Percentiles rank a stretch among this genome's conserved stretches.
Conservation (phyloP, 2,797 vertebrate genomes). For the Oryzias dopingdopingensis region DNA sequence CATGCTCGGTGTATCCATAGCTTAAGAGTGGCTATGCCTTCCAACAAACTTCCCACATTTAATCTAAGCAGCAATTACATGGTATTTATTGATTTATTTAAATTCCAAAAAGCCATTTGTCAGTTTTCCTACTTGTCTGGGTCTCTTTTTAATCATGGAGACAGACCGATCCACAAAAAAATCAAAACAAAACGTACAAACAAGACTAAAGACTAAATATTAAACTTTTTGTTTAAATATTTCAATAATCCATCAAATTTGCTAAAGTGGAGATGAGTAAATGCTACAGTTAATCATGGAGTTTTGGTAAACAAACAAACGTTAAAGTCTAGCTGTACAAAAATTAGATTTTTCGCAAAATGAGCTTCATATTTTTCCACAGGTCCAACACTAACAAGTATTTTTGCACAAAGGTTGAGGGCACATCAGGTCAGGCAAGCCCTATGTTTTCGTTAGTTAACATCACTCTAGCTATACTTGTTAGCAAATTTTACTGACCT, state of each 20-base stretch:
- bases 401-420: constrained; percentile 52
- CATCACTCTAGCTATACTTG: constrained; percentile 11
- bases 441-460: constrained; percentile 20
- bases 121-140: constrained; percentile 4
- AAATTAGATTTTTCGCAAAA: constrained; percentile 48
- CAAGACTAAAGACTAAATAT: constrained; percentile 28
- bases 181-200: constrained; percentile 23
- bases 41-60: no score
- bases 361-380: constrained; percentile 29
- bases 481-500: constrained; percentile 10
- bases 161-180: constrained; percentile 22
- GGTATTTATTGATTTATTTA: constrained; percentile 11
- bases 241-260: constrained; percentile 8
- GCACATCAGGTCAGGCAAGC: constrained; percentile 39
- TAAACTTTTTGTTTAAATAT: constrained; percentile 18
- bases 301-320: constrained; percentile 34
- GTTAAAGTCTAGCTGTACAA: constrained; percentile 57
- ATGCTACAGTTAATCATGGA: constrained; percentile 62
- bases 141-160: constrained; percentile 25
- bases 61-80: constrained; percentile 33
- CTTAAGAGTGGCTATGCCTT: no score
- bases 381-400: constrained; percentile 24
- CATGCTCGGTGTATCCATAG: no score
- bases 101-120: constrained; percentile 22
- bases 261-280: constrained; percentile 24